These are phyloP conservation scores for Drosophila tani DNA, from an alignment of 1,140 invertebrate genomes.

Conservation along the genomic window DNA sequence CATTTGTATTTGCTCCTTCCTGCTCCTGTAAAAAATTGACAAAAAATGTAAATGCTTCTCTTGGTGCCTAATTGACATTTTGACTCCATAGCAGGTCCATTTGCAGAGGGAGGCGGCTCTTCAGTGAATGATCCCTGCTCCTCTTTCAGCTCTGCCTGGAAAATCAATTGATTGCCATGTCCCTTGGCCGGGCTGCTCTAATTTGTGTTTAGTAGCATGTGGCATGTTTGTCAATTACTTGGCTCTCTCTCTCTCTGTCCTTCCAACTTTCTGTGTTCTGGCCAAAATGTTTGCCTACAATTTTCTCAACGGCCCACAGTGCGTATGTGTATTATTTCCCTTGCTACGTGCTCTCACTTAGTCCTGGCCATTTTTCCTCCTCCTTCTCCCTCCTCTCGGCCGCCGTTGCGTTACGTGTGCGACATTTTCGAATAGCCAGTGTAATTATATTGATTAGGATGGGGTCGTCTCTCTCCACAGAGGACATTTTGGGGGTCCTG, in stretches of 20 bases:
- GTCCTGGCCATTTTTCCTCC: constrained; percentile 49
- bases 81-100: constrained; percentile 50
- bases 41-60: constrained; percentile 65
- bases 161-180: constrained; percentile 77
- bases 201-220: constrained; percentile 82
- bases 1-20: constrained; percentile 29
- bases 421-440: constrained; percentile 77
- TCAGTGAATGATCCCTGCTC: constrained; percentile 17
- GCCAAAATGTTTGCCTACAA: constrained; percentile 69
- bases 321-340: constrained; percentile 81
- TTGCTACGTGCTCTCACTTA: constrained; percentile 66
- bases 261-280: background rate
- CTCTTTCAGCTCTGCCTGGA: background rate
- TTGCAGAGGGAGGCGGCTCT: constrained; percentile 6
- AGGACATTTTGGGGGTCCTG: constrained; percentile 14
- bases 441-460: constrained; percentile 81
- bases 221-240: constrained; percentile 81
- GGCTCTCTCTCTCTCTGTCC: constrained; percentile 19
- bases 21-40: constrained; percentile 24
- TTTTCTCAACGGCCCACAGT: constrained; percentile 55
- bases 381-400: background rate
- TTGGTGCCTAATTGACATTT: constrained; percentile 71
- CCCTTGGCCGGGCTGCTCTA: constrained; percentile 39
- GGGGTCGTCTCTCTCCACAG: background rate
- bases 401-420: constrained; percentile 62